Evolutionary conservation across 1,140 invertebrate genomes (phyloP).

Genomic region (Hydropsyche tenuis): DNA sequence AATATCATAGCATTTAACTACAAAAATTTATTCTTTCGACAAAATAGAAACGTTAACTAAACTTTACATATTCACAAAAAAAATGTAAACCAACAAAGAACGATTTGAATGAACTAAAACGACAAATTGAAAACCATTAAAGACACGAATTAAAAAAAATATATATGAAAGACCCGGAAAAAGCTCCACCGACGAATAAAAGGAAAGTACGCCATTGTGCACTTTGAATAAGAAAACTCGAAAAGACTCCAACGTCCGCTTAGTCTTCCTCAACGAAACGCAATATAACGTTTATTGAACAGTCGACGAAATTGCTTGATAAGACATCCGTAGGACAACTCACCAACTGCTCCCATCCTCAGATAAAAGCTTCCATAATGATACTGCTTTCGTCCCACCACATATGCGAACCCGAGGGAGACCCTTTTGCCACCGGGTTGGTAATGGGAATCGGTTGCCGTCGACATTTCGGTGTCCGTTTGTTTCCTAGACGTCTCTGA

Average conservation of each 20-base stretch:
- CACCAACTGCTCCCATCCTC: constrained; percentile 89
- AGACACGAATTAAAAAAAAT: not conserved
- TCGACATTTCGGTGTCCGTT: constrained; percentile 65
- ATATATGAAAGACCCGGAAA: not conserved
- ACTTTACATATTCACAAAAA: too few relatives aligned
- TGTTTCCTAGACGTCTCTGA: constrained; percentile 63
- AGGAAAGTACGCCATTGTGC: too few relatives aligned
- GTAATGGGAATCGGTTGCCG: constrained; percentile 55
- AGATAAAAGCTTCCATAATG: constrained; percentile 93
- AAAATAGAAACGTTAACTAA: too few relatives aligned
- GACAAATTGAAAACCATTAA: not conserved
- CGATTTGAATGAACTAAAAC: too few relatives aligned
- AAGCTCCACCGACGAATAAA: not conserved
- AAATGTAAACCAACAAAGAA: too few relatives aligned
- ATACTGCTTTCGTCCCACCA: constrained; percentile 63
- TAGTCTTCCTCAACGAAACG: not conserved
- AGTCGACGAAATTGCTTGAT: not conserved
- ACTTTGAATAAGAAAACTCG: too few relatives aligned
- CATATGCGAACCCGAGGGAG: constrained; percentile 59
- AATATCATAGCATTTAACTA: too few relatives aligned
- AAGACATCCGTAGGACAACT: constrained; percentile 52
- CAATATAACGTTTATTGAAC: not conserved
- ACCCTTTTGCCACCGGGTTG: constrained; percentile 52
- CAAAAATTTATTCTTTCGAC: too few relatives aligned
- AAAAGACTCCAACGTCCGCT: too few relatives aligned